Evolutionary conservation across 2,888 invertebrate genomes (phyloP).

Genomic region (Drosophila nigritarsus): DNA sequence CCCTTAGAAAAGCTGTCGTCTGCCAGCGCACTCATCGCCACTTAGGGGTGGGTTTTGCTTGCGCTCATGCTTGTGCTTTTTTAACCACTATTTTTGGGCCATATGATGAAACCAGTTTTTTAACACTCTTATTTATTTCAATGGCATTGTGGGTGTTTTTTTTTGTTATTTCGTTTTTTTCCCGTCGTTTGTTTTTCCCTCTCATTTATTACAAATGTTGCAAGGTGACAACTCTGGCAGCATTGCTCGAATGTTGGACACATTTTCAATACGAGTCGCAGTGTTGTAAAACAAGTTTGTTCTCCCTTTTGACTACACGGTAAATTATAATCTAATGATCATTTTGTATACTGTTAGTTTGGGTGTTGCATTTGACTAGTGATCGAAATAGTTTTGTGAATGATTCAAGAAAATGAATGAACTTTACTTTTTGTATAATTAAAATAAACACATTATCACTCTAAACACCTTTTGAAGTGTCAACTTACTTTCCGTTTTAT

Average conservation of each 20-base stretch:
- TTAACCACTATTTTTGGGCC: slow-evolving; percentile 29
- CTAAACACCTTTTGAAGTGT: not conserved
- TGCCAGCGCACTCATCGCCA: slow-evolving; percentile 8
- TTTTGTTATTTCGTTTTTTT: not conserved
- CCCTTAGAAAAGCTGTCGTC: slow-evolving; percentile 66
- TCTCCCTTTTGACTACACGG: not conserved
- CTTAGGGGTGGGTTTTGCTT: slow-evolving; percentile 48
- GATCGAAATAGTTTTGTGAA: not conserved
- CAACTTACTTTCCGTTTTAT: not conserved
- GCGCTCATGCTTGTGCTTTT: not conserved
- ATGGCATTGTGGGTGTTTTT: not conserved
- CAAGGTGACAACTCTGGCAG: slow-evolving; percentile 1
- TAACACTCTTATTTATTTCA: not conserved
- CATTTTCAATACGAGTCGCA: not conserved
- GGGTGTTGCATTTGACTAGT: not conserved
- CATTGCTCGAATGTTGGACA: not conserved
- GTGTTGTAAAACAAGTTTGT: slow-evolving; percentile 26
- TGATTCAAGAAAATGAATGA: not conserved
- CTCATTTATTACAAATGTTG: not conserved
- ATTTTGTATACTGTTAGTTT: not conserved
- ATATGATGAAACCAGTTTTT: slow-evolving; percentile 33
- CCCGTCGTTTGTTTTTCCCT: not conserved
- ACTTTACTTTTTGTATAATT: not conserved
- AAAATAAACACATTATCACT: not conserved
- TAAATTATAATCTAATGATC: not conserved